Percentiles rank a stretch among this genome's conserved stretches.
phyloP scores from a whole-genome alignment of 2,888 invertebrate species.

The Pollenia angustigena region DNA sequence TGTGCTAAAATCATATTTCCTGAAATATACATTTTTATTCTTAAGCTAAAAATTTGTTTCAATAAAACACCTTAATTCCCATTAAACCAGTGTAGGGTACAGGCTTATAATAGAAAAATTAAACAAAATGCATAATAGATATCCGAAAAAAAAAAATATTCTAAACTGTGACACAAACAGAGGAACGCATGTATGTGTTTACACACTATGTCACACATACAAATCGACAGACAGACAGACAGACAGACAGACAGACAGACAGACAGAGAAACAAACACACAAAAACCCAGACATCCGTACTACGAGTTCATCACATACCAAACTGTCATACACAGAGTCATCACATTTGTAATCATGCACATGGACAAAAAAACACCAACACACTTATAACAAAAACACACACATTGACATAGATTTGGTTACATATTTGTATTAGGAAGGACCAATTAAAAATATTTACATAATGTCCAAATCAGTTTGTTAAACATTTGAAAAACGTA shows the following conservation, averaged over 20 bases:
- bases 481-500: no score
- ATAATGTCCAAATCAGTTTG: no score
- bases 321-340: slow-evolving; percentile 58
- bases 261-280: not conserved
- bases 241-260: slow-evolving; percentile 9
- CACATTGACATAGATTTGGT: no score
- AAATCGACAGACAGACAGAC: slow-evolving; percentile 14
- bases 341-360: slow-evolving; percentile 50
- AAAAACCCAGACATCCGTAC: slow-evolving; percentile 17
- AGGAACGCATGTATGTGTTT: not conserved
- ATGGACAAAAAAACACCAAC: slow-evolving; percentile 2
- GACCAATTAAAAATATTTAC: no score
- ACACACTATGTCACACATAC: not conserved
- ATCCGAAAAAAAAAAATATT: not conserved
- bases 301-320: slow-evolving; percentile 35
- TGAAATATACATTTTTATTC: no score
- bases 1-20: no score
- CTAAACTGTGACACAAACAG: slow-evolving; percentile 10
- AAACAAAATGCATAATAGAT: slow-evolving; percentile 8
- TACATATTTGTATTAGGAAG: no score
- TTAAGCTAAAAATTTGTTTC: no score
- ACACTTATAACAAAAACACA: not conserved
- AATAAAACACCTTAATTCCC: no score
- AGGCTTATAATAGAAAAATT: not conserved
- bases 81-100: not conserved